Evolutionary conservation across 2,113 vertebrate species (phyloP), one percentile per base, ranked within the genome.

Genomic region (Platysternon megacephalum): DNA sequence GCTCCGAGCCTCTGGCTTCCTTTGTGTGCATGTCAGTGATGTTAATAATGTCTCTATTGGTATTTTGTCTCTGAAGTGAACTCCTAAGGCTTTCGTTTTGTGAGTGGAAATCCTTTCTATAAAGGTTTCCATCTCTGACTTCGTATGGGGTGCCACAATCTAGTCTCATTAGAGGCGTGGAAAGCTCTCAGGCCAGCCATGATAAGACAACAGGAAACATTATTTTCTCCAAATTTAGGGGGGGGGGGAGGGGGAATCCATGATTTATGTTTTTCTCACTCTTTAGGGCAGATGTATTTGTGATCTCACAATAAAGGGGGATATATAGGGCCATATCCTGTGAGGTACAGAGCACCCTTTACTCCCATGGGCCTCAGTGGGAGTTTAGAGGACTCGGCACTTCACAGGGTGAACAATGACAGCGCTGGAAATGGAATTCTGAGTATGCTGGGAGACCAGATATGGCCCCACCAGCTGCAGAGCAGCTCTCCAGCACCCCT

Each of bases 31-130:
- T 97, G 97, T 97, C 97, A 97, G 94, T 91, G 96, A 96, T 97
- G 97, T 96, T 97, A 98, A 97, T 97, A 97, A 97, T 94, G 97
- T 96, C 97, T 97, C 97, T 93, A 95, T 97, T 97, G 97, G 96
- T 97, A 95, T 97, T 97, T 97, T 97, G 97, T 97, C 97, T 97
- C 94, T 97, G 97, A 97, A 97, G 94, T 95, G 93, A 97, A 97
- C 95, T 97, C 96, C 94, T 94, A 96, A 97, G 95, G 94, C 96
- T 98, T 96, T 97, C 93, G 93, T 97, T 97, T 92, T 96, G 94
- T 86, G 95, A 96, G 92, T 94, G 90, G 96, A 96, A 97, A 97
- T 97, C 94, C 92, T 93, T 32, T 90, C 91, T 94, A 95, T 92
- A 97, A 97, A 85, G 1, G 52, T 93, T 96, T 97, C 94, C 92